Evolutionary conservation across 2,888 invertebrate genomes (phyloP).

Genomic region (Drosophila mimetica): DNA sequence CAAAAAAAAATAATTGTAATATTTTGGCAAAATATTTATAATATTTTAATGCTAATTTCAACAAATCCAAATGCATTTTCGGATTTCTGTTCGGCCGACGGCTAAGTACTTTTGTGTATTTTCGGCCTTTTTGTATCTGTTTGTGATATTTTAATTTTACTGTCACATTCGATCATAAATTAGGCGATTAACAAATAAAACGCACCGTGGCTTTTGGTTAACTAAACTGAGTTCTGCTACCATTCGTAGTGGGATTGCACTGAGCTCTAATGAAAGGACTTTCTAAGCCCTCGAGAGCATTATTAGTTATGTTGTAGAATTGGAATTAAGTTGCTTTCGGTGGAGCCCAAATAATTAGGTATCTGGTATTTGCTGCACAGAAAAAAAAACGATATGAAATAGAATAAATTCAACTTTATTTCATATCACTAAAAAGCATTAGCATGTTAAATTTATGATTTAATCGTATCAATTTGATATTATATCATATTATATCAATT

Average conservation of each 20-base stretch:
- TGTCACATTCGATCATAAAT: conserved; percentile 83
- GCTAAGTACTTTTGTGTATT: conserved; percentile 46
- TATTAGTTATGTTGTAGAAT: conserved; percentile 14
- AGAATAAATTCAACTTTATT: no score
- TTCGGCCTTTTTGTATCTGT: conserved; percentile 58
- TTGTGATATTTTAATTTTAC: conserved; percentile 81
- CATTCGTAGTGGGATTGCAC: not conserved
- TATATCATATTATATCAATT: no score
- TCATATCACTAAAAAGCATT: no score
- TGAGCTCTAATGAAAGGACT: conserved; percentile 17
- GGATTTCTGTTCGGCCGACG: conserved; percentile 18
- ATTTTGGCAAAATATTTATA: conserved; percentile 82
- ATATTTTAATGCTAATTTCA: conserved; percentile 82
- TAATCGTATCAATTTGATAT: no score
- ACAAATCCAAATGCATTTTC: conserved; percentile 62
- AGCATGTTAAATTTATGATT: no score
- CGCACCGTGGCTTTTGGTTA: conserved; percentile 14
- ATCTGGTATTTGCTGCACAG: no score
- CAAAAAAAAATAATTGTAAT: conserved; percentile 57
- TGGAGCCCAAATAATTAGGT: conserved; percentile 9
- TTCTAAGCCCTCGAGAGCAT: conserved; percentile 5
- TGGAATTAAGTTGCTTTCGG: conserved; percentile 3
- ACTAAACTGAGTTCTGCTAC: conserved; percentile 6
- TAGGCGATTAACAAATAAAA: conserved; percentile 73
- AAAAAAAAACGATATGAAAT: no score